Percentiles rank a stretch among this genome's conserved stretches.
Evolutionary conservation across 2,113 vertebrate species (phyloP).

Genomic region (Hippopotamus amphibius): DNA sequence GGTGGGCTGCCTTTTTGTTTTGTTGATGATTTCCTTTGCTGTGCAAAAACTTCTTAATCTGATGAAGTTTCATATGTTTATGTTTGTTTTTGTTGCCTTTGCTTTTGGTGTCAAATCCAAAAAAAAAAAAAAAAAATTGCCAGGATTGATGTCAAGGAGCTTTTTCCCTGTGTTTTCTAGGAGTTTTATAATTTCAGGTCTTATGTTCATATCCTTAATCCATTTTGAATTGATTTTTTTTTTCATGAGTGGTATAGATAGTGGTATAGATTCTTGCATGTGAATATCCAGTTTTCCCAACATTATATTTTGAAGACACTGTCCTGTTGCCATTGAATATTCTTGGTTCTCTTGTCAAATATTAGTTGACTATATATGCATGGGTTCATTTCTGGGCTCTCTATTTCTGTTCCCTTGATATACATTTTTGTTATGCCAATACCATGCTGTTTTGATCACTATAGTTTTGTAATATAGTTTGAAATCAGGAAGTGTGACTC

Average conservation of each 20-base stretch:
- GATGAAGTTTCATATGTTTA: background rate
- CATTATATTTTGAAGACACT: background rate
- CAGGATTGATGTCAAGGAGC: background rate
- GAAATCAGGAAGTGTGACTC: background rate
- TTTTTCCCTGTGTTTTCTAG: background rate
- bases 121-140: background rate
- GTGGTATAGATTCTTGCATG: background rate
- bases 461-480: background rate
- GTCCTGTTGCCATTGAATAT: background rate
- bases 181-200: background rate
- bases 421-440: background rate
- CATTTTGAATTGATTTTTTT: background rate
- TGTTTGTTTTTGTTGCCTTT: background rate
- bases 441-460: background rate
- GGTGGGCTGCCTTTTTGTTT: background rate
- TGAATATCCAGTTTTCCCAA: background rate
- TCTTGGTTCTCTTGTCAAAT: background rate
- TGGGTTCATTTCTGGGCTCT: background rate
- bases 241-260: background rate
- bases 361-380: background rate
- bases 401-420: background rate
- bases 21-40: background rate
- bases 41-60: background rate
- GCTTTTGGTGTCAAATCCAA: background rate
- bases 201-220: background rate